phyloP scores from a whole-genome alignment of 2,888 invertebrate genomes.

The Yponomeuta sedellus region DNA sequence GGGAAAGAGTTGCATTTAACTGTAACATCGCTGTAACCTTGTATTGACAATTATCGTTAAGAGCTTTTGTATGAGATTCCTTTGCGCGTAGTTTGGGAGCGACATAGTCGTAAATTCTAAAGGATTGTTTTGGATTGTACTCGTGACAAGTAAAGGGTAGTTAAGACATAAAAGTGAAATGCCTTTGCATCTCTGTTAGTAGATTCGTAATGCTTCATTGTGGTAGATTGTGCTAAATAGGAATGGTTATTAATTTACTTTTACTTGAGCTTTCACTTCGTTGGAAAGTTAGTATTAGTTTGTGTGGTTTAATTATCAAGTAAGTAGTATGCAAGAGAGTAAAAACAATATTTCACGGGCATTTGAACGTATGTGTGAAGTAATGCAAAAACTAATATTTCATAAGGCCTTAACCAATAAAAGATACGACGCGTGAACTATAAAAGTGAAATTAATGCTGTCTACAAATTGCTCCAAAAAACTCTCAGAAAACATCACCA shows the following conservation, averaged over 20 bases:
- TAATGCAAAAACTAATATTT: too few species aligned
- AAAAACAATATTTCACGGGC: too few species aligned
- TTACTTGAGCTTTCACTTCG: conserved; percentile 38
- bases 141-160: conserved; percentile 47
- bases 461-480: conserved; percentile 13
- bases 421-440: background rate
- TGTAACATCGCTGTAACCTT: conserved; percentile 18
- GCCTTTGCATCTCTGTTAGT: conserved; percentile 35
- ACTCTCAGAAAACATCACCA: conserved; percentile 16
- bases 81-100: conserved; percentile 21
- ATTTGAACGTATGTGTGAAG: too few species aligned
- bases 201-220: conserved; percentile 55
- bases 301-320: too few species aligned
- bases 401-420: too few species aligned
- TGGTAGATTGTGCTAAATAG: conserved; percentile 31
- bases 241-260: conserved; percentile 50
- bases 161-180: conserved; percentile 74
- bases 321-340: too few species aligned
- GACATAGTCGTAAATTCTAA: conserved; percentile 53
- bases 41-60: conserved; percentile 37
- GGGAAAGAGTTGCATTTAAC: conserved; percentile 66
- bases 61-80: conserved; percentile 44
- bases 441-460: conserved; percentile 55
- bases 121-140: conserved; percentile 44
- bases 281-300: background rate